A percentile compares a stretch with the other conserved stretches of the same genome.
phyloP scores from a whole-genome alignment of 53 echinoderm and acorn worm species.

The Pentamera pediparva region DNA sequence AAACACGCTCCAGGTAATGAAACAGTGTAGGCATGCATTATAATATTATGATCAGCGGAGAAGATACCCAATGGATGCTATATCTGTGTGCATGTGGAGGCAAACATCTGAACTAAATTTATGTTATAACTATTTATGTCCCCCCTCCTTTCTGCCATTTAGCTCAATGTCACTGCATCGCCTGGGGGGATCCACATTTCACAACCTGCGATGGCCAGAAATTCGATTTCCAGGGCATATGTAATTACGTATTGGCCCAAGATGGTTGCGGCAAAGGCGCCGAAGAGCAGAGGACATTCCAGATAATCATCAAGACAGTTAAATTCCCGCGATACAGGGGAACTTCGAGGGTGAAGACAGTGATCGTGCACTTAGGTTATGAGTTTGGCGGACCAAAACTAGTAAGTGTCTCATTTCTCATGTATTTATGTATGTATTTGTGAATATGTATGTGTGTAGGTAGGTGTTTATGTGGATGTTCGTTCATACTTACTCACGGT shows the following conservation, averaged over 20 bases:
- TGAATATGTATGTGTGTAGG: too few relatives aligned
- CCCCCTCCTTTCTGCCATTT: too few relatives aligned
- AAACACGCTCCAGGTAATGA: too few relatives aligned
- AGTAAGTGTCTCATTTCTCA: background rate
- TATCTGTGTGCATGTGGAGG: too few relatives aligned
- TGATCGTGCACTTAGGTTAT: background rate
- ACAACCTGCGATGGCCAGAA: conserved; percentile 1
- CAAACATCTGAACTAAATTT: too few relatives aligned
- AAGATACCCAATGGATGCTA: too few relatives aligned
- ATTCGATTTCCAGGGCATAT: background rate
- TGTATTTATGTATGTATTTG: too few relatives aligned
- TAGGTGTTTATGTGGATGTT: too few relatives aligned
- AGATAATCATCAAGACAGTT: background rate
- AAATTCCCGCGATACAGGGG: background rate
- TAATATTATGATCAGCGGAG: too few relatives aligned
- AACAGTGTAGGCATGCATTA: too few relatives aligned
- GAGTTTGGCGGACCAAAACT: background rate
- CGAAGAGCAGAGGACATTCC: background rate
- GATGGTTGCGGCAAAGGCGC: background rate
- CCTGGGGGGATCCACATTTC: conserved; percentile 24
- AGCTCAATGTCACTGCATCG: conserved; percentile 15
- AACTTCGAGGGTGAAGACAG: background rate
- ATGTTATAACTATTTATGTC: too few relatives aligned
- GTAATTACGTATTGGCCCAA: background rate
- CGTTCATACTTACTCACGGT: too few relatives aligned